phyloP scores from a whole-genome alignment of 2,797 vertebrate species.

The Decapterus maruadsi region DNA sequence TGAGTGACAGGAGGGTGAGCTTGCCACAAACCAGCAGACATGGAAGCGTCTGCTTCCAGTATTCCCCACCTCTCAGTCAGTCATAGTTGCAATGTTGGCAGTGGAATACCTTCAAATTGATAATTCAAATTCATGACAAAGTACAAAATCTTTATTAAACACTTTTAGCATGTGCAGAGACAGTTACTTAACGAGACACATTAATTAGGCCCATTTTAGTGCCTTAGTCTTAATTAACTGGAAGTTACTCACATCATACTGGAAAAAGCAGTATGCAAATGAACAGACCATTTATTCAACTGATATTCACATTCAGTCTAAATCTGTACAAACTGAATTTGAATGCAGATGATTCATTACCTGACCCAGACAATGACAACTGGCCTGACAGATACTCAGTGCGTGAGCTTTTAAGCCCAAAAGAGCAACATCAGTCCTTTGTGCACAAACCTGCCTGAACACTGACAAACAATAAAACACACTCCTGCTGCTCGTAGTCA shows the following conservation, averaged over 20 bases:
- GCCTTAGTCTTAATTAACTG: background rate
- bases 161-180: background rate
- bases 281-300: constrained; percentile 9
- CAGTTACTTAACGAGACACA: background rate
- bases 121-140: background rate
- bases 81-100: too few species aligned
- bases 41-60: too few species aligned
- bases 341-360: constrained; percentile 2
- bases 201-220: background rate
- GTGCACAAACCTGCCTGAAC: background rate
- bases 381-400: background rate
- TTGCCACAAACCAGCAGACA: too few species aligned
- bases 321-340: background rate
- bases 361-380: background rate
- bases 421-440: background rate
- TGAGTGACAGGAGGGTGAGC: too few species aligned
- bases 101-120: background rate
- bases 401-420: background rate
- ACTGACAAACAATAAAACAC: background rate
- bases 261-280: background rate
- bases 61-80: too few species aligned
- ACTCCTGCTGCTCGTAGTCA: background rate
- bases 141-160: background rate
- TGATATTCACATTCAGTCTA: background rate
- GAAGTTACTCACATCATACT: background rate